These are phyloP conservation scores for Eristalis tenax DNA, from an alignment of 2,888 invertebrate species.

Conservation along the genomic window DNA sequence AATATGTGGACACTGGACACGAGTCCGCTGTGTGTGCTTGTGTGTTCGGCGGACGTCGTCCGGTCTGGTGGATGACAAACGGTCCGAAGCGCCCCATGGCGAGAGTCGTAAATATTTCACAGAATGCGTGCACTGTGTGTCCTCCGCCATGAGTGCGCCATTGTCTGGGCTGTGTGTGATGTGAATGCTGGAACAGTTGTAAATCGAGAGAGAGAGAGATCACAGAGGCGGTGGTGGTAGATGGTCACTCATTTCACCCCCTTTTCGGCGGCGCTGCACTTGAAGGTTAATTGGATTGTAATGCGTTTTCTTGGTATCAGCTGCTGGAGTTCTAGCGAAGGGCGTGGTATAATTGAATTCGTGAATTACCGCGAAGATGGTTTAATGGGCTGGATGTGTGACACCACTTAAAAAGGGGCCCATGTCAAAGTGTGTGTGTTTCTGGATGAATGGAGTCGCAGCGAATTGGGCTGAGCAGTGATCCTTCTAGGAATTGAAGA, in stretches of 20 bases:
- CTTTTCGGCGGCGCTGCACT: neutral
- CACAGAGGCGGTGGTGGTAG: neutral
- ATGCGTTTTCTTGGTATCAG: neutral
- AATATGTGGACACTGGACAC: constrained; percentile 10
- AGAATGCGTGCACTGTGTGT: constrained; percentile 37
- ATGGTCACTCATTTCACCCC: neutral
- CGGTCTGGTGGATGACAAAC: constrained; percentile 68
- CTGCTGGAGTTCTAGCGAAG: neutral
- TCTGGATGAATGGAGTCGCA: too few relatives aligned
- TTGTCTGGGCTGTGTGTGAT: constrained; percentile 10
- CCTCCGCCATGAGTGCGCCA: neutral
- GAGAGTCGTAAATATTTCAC: constrained; percentile 59
- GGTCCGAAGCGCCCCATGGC: constrained; percentile 42
- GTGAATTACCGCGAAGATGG: too few relatives aligned
- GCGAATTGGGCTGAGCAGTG: too few relatives aligned
- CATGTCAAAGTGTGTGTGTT: too few relatives aligned
- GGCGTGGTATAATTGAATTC: neutral
- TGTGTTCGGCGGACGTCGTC: constrained; percentile 36
- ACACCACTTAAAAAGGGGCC: too few relatives aligned
- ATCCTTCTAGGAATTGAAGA: too few relatives aligned
- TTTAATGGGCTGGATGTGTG: too few relatives aligned
- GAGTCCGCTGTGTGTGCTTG: neutral
- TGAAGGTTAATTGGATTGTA: neutral
- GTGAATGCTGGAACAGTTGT: constrained; percentile 18
- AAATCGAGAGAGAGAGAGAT: neutral